Evolutionary conservation across 1,140 invertebrate genomes (phyloP).

Genomic region (Drosophila rhopaloa): DNA sequence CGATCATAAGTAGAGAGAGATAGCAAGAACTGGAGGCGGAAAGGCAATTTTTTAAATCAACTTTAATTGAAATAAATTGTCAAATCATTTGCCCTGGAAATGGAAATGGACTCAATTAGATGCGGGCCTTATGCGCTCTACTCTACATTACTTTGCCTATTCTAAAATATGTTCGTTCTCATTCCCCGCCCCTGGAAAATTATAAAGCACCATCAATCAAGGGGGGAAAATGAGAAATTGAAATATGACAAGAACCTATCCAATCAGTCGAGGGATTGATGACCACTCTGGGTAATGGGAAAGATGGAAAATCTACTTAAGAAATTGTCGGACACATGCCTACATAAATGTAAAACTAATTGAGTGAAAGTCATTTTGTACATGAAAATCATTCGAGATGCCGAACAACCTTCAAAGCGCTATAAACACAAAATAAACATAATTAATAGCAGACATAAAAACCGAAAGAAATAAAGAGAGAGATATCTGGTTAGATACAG

Average conservation of each 20-base stretch:
- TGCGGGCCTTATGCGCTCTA: constrained; percentile 28
- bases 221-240: constrained; percentile 35
- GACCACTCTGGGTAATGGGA: constrained; percentile 43
- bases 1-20: background rate
- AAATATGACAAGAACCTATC: constrained; percentile 45
- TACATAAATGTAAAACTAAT: constrained; percentile 46
- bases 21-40: constrained; percentile 6
- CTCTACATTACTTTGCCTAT: constrained; percentile 9
- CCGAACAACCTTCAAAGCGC: constrained; percentile 33
- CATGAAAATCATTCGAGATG: constrained; percentile 36
- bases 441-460: constrained; percentile 48
- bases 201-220: constrained; percentile 39
- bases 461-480: constrained; percentile 12
- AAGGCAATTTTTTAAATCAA: constrained; percentile 73
- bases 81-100: constrained; percentile 68
- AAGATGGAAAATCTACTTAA: constrained; percentile 47
- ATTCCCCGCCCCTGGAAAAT: constrained; percentile 14
- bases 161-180: background rate
- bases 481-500: constrained; percentile 10
- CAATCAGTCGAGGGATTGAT: constrained; percentile 35
- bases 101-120: constrained; percentile 51
- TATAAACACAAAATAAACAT: constrained; percentile 49
- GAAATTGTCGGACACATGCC: constrained; percentile 52
- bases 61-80: constrained; percentile 83
- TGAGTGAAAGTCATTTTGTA: constrained; percentile 67